These are phyloP conservation scores for Drosophila paramelanica DNA, from an alignment of 2,888 invertebrate genomes.

Conservation along the genomic window DNA sequence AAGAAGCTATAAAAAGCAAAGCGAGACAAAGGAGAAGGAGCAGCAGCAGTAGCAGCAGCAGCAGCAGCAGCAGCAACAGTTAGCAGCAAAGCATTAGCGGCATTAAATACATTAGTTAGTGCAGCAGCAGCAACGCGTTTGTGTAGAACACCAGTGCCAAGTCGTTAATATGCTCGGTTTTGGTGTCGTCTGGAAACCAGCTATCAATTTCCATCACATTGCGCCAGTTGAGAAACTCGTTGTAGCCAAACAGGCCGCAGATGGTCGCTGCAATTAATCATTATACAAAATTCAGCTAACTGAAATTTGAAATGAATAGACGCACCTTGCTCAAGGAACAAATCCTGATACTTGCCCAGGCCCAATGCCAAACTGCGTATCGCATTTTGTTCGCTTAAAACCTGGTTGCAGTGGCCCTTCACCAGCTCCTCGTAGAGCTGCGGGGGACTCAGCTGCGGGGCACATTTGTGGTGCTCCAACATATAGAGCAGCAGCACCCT, in stretches of 20 bases:
- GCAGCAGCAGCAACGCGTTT: constrained; percentile 76
- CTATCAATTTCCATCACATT: constrained; percentile 72
- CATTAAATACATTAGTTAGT: constrained; percentile 44
- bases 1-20: constrained; percentile 1
- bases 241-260: constrained; percentile 79
- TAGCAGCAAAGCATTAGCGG: constrained; percentile 28
- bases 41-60: too few species aligned
- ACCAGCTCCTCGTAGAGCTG: constrained; percentile 69
- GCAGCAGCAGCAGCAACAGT: constrained; percentile 27
- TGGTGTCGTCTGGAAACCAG: constrained; percentile 52
- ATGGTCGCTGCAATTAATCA: constrained; percentile 64
- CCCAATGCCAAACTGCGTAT: constrained; percentile 75
- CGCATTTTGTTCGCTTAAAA: constrained; percentile 78
- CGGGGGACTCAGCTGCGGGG: constrained; percentile 59
- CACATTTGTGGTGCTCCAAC: constrained; percentile 80
- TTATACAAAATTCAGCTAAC: constrained; percentile 1
- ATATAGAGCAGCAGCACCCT: constrained; percentile 80
- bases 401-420: constrained; percentile 70
- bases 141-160: constrained; percentile 76
- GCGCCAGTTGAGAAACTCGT: constrained; percentile 81
- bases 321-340: constrained; percentile 82
- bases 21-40: background rate
- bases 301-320: background rate
- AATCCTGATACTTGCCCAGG: constrained; percentile 79
- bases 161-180: constrained; percentile 70